Conservation (phyloP, 2,113 vertebrate species). For the Pithys albifrons region DNA sequence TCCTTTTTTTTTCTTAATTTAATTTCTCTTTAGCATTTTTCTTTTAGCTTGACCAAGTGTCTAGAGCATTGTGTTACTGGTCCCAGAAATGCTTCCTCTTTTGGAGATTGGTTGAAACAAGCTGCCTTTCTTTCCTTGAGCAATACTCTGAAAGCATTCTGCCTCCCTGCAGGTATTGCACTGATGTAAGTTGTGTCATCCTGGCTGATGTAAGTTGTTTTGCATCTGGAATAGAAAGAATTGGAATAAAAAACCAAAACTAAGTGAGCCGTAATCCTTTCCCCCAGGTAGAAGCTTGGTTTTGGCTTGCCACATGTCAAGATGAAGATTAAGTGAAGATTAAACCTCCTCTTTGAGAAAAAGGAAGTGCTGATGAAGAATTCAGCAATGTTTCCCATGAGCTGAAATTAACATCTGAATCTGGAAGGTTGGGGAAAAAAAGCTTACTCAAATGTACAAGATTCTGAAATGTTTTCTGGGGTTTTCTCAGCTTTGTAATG, state of each 20-base stretch:
- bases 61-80: background rate
- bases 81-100: background rate
- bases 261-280: background rate
- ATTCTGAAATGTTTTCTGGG: conserved; percentile 39
- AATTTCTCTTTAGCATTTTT: background rate
- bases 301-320: background rate
- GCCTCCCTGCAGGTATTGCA: background rate
- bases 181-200: background rate
- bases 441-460: conserved; percentile 4
- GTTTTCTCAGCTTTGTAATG: conserved; percentile 10
- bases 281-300: background rate
- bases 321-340: background rate
- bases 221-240: background rate
- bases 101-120: background rate
- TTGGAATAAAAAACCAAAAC: background rate
- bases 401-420: background rate
- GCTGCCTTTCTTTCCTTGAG: background rate
- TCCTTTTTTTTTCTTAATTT: background rate
- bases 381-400: background rate
- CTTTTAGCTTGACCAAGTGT: background rate
- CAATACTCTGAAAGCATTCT: background rate
- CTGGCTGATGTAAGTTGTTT: background rate
- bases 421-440: background rate
- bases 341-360: background rate
- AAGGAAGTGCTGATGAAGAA: background rate